Percentiles rank a stretch among this genome's conserved stretches.
Conservation (phyloP, 1,140 invertebrate species). For the Drosophila ercepeae region DNA sequence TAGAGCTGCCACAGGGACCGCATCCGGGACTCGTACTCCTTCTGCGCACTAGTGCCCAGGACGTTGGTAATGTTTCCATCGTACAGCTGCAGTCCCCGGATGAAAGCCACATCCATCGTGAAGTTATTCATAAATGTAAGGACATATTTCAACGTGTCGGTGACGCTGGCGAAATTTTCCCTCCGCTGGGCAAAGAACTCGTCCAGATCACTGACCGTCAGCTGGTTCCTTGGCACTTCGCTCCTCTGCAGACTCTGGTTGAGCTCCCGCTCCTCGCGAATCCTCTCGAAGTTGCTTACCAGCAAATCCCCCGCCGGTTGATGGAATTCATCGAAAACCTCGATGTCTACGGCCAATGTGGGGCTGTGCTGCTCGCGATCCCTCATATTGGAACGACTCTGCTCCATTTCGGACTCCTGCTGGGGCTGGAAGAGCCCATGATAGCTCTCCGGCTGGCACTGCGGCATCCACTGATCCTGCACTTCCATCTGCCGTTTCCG, state of each 20-base stretch:
- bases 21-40: slow-evolving; percentile 69
- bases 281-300: slow-evolving; percentile 69
- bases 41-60: slow-evolving; percentile 56
- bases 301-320: slow-evolving; percentile 70
- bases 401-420: neutral
- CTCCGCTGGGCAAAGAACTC: slow-evolving; percentile 63
- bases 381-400: neutral
- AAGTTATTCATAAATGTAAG: slow-evolving; percentile 67
- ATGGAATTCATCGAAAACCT: slow-evolving; percentile 74
- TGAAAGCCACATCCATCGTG: slow-evolving; percentile 74
- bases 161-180: slow-evolving; percentile 44
- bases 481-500: slow-evolving; percentile 19
- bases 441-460: slow-evolving; percentile 25
- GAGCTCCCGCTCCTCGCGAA: slow-evolving; percentile 65
- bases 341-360: slow-evolving; percentile 71
- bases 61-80: slow-evolving; percentile 59
- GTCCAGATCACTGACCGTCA: slow-evolving; percentile 72
- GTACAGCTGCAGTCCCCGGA: slow-evolving; percentile 66
- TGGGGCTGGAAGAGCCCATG: neutral
- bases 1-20: slow-evolving; percentile 73
- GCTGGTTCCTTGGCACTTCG: slow-evolving; percentile 55
- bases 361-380: slow-evolving; percentile 5
- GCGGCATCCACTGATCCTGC: slow-evolving; percentile 52
- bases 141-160: slow-evolving; percentile 55
- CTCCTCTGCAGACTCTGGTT: slow-evolving; percentile 34